These are phyloP conservation scores for Poecilia picta DNA, from an alignment of 2,797 vertebrate species.

Conservation along the genomic window DNA sequence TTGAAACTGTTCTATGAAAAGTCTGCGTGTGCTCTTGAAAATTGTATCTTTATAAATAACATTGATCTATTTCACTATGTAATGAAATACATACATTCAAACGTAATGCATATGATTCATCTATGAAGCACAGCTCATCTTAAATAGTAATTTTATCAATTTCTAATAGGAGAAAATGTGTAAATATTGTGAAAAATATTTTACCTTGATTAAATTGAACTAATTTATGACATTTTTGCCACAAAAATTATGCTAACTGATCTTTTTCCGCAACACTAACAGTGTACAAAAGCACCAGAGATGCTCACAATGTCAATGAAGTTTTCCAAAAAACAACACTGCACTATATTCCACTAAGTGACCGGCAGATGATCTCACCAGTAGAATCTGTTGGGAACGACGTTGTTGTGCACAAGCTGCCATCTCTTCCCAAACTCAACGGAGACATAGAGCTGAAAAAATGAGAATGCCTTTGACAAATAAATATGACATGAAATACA, in stretches of 20 bases:
- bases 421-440: slow-evolving; percentile 93
- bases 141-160: background rate
- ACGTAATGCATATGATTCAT: background rate
- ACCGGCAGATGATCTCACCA: slow-evolving; percentile 83
- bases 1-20: background rate
- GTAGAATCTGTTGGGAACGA: slow-evolving; percentile 94
- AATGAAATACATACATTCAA: background rate
- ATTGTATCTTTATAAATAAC: background rate
- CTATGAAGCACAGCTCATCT: background rate
- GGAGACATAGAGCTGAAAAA: slow-evolving; percentile 91
- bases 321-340: slow-evolving; percentile 11
- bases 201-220: background rate
- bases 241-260: slow-evolving; percentile 4
- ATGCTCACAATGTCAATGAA: slow-evolving; percentile 5
- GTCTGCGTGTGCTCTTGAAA: background rate
- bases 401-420: slow-evolving; percentile 89
- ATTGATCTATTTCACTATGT: background rate
- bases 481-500: slow-evolving; percentile 13
- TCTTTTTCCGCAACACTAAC: slow-evolving; percentile 13
- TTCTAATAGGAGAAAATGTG: background rate
- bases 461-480: slow-evolving; percentile 47
- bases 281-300: slow-evolving; percentile 23
- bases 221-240: background rate
- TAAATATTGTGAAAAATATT: background rate
- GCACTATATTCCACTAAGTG: slow-evolving; percentile 24